Percentiles rank a stretch among this genome's conserved stretches.
Evolutionary conservation across 2,888 invertebrate genomes (phyloP).

Genomic region (Beris chalybata): DNA sequence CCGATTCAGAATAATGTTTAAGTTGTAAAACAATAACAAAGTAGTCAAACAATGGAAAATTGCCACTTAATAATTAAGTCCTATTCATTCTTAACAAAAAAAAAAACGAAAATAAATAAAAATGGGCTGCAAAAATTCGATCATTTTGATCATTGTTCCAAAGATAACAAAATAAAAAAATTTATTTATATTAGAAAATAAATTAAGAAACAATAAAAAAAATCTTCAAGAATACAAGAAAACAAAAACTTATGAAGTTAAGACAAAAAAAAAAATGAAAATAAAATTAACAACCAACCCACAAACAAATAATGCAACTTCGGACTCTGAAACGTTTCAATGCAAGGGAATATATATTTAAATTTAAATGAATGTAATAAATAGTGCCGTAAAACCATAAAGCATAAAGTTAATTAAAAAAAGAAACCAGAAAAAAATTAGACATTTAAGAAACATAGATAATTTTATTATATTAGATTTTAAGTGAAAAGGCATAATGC

Average conservation of each 20-base stretch:
- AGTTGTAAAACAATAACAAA: too few relatives aligned
- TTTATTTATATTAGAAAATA: constrained; percentile 10
- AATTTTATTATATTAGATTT: too few relatives aligned
- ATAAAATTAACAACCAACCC: too few relatives aligned
- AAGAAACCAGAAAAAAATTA: too few relatives aligned
- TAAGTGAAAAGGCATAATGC: neutral
- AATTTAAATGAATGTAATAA: neutral
- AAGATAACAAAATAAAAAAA: constrained; percentile 20
- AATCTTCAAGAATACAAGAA: constrained; percentile 3
- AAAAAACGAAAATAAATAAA: too few relatives aligned
- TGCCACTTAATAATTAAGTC: too few relatives aligned
- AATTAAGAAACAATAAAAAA: constrained; percentile 2
- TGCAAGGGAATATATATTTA: constrained; percentile 20
- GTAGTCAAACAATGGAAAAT: too few relatives aligned
- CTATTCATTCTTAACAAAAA: too few relatives aligned
- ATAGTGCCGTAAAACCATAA: constrained; percentile 12
- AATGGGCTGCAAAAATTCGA: constrained; percentile 18
- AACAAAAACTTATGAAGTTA: constrained; percentile 1
- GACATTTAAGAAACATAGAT: too few relatives aligned
- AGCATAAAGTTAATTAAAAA: too few relatives aligned
- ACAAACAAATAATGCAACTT: neutral
- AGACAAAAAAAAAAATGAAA: neutral
- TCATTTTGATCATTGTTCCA: constrained; percentile 29
- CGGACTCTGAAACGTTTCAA: constrained; percentile 10
- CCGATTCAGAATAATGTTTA: too few relatives aligned